Conservation (phyloP, 2,888 invertebrate genomes). For the Acanthopleura granulata region DNA sequence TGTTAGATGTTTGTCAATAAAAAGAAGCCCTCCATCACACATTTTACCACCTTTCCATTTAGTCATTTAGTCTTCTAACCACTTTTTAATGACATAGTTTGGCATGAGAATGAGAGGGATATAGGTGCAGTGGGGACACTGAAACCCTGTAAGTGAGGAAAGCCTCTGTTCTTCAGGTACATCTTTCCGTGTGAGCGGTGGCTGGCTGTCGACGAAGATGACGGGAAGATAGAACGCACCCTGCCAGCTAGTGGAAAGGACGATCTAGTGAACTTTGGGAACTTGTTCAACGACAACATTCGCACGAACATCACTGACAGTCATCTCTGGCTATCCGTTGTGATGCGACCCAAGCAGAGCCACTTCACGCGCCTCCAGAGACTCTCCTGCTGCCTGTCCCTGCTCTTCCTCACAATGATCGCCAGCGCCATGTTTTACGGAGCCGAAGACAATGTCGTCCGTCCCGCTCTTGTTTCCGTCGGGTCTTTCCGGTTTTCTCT, state of each 20-base stretch:
- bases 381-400: slow-evolving; percentile 59
- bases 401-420: slow-evolving; percentile 66
- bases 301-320: slow-evolving; percentile 58
- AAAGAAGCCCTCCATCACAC: no score
- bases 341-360: slow-evolving; percentile 62
- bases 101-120: no score
- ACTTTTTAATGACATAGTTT: no score
- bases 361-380: slow-evolving; percentile 62
- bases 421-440: slow-evolving; percentile 67
- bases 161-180: slow-evolving; percentile 9
- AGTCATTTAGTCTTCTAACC: no score
- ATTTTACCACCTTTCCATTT: no score
- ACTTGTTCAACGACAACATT: slow-evolving; percentile 37
- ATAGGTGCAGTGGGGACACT: no score
- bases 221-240: slow-evolving; percentile 1
- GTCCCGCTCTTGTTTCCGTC: slow-evolving; percentile 38
- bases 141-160: no score
- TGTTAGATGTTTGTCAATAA: no score
- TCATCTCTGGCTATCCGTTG: slow-evolving; percentile 68
- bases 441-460: neutral
- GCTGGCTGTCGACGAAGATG: slow-evolving; percentile 36
- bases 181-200: slow-evolving; percentile 54
- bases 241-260: slow-evolving; percentile 17
- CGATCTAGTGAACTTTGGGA: slow-evolving; percentile 5
- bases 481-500: slow-evolving; percentile 57